Evolutionary conservation across 92 coral and sea anemone genomes (phyloP).

Genomic region (Ricordea florida): DNA sequence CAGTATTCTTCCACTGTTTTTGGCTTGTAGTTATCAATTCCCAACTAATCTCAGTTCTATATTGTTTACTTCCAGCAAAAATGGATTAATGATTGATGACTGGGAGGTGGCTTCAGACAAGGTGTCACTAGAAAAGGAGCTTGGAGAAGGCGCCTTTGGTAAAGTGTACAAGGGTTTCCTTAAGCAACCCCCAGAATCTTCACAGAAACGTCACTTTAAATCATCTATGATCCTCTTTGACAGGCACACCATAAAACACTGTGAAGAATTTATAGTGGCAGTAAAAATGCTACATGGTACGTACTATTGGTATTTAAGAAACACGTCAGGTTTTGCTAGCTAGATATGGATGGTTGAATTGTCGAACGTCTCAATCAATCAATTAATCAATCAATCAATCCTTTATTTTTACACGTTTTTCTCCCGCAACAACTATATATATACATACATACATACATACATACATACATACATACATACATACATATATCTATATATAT

Average conservation of each 20-base stretch:
- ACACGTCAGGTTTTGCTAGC: too few species aligned
- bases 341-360: too few species aligned
- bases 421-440: too few species aligned
- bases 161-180: constrained; percentile 72
- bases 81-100: constrained; percentile 61
- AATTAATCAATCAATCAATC: too few species aligned
- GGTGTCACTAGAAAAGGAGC: constrained; percentile 50
- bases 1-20: too few species aligned
- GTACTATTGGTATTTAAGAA: too few species aligned
- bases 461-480: too few species aligned
- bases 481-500: too few species aligned
- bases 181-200: constrained; percentile 16
- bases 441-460: too few species aligned
- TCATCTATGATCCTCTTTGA: neutral
- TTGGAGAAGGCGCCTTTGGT: constrained; percentile 92
- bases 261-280: constrained; percentile 39
- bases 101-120: constrained; percentile 72
- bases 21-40: too few species aligned
- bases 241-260: neutral
- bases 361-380: too few species aligned
- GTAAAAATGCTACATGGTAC: constrained; percentile 72
- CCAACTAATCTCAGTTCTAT: neutral
- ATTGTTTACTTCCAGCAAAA: constrained; percentile 19
- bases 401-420: too few species aligned
- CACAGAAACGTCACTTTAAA: neutral